Base-by-base conservation (phyloP, 2,888 invertebrate species). In the Coenonympha glycerion region DNA sequence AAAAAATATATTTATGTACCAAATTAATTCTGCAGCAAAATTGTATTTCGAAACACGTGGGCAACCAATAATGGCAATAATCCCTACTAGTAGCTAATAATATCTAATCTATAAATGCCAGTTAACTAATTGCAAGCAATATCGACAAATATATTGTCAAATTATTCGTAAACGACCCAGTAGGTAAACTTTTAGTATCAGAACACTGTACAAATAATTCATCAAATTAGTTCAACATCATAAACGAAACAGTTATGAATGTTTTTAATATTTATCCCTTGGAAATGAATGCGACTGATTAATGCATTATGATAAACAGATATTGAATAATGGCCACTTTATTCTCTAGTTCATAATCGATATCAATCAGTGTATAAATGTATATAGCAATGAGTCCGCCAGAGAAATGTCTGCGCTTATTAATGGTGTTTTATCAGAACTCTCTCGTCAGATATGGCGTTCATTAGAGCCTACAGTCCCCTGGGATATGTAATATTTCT, bases 331-430 rank as follows among this genome's bases (percentile, higher is more conserved):
- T 53, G 48, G 55, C 41, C 40, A 46, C 41, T 58, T 46, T 59
- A 56, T 56, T 48, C 48, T 26, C 49, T 28, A 48, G 54, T 56
- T 56, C 58, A 55, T 56, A 58, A 59, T 54, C 52, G 51, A 52
- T 59, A 56, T 49, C 56, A 58, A 56, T 58, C 58, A 56, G 56
- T 45, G n/a, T n/a, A n/a, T n/a, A n/a, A n/a, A n/a, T n/a, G n/a
- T n/a, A 22, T 44, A 49, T 49, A 56, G 39, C 28, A 49, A 42
- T 47, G 53, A 47, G 42, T 46, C 42, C 48, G 46, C 45, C 33
- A 39, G 49, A 50, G 56, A 55, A 55, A 49, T 50, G 55, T 57
- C 36, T 34, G 28, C 34, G 55, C 45, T 52, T 55, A 47, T 56
- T 51, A 56, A 56, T 54, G 47, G 54, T 47, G 52, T 11, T 39